Percentiles rank a stretch among this genome's conserved stretches.
Evolutionary conservation across 2,797 vertebrate species (phyloP).

Genomic region (Enteromius viviparus): DNA sequence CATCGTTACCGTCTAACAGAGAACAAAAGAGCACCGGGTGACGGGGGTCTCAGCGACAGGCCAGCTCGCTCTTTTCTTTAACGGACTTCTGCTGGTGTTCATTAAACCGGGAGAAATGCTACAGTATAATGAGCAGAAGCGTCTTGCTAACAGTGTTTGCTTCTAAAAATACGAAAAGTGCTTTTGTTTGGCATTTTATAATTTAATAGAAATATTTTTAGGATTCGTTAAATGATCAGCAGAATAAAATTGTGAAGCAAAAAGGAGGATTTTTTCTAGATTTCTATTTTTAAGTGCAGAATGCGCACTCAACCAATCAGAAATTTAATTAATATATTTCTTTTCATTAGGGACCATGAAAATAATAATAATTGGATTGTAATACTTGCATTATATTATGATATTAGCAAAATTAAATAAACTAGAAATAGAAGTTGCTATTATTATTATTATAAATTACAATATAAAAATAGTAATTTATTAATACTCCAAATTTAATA

Average conservation of each 20-base stretch:
- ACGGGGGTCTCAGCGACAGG: slow-evolving; percentile 8
- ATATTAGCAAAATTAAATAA: no score
- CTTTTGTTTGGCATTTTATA: not conserved
- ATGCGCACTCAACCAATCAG: not conserved
- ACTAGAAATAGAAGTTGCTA: no score
- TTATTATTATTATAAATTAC: not conserved
- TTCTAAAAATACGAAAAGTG: not conserved
- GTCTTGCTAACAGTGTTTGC: not conserved
- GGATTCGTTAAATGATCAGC: not conserved
- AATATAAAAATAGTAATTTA: not conserved
- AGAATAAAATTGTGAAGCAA: not conserved
- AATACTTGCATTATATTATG: no score
- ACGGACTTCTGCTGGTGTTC: slow-evolving; percentile 8
- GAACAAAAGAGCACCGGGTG: slow-evolving; percentile 33
- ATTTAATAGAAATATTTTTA: not conserved
- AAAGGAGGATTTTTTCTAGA: not conserved
- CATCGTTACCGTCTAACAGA: slow-evolving; percentile 48
- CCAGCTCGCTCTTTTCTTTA: not conserved
- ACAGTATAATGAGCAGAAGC: slow-evolving; percentile 6
- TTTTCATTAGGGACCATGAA: not conserved
- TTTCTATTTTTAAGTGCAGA: not conserved
- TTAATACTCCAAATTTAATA: not conserved
- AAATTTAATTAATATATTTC: not conserved
- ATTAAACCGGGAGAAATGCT: slow-evolving; percentile 1
- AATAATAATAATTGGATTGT: no score